Evolutionary conservation across 2,888 invertebrate genomes (phyloP).

Genomic region (Polymixis lichenea): DNA sequence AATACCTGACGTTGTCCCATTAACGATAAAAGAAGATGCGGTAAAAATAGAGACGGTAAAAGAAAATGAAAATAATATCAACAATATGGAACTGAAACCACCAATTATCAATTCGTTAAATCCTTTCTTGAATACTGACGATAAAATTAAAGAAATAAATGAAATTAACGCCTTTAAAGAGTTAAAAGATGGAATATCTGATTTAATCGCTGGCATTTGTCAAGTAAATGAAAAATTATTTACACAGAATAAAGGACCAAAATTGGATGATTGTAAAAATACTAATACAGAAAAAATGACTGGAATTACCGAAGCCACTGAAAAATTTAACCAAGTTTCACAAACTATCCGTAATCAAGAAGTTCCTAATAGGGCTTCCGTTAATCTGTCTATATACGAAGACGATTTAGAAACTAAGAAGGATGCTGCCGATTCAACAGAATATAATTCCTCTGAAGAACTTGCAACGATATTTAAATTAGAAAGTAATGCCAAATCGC

Average conservation of each 20-base stretch:
- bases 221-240: slow-evolving; percentile 88
- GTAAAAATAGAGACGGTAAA: slow-evolving; percentile 70
- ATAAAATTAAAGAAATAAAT: slow-evolving; percentile 84
- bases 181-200: slow-evolving; percentile 88
- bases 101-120: slow-evolving; percentile 80
- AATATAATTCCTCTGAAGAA: slow-evolving; percentile 92
- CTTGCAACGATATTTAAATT: slow-evolving; percentile 91
- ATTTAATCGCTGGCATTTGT: slow-evolving; percentile 88
- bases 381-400: slow-evolving; percentile 86
- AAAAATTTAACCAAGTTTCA: slow-evolving; percentile 79
- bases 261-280: slow-evolving; percentile 66
- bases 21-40: slow-evolving; percentile 78
- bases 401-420: slow-evolving; percentile 84
- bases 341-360: slow-evolving; percentile 74
- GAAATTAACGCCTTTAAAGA: slow-evolving; percentile 88
- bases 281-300: slow-evolving; percentile 69
- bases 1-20: slow-evolving; percentile 76
- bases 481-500: slow-evolving; percentile 74
- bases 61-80: slow-evolving; percentile 57
- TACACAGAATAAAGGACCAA: slow-evolving; percentile 74
- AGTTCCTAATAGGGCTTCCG: slow-evolving; percentile 80
- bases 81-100: slow-evolving; percentile 61
- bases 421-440: slow-evolving; percentile 87
- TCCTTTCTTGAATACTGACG: slow-evolving; percentile 83
- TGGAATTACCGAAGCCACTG: slow-evolving; percentile 80